Evolutionary conservation across 2,888 invertebrate species (phyloP).

Genomic region (Iselma pallidipennis): DNA sequence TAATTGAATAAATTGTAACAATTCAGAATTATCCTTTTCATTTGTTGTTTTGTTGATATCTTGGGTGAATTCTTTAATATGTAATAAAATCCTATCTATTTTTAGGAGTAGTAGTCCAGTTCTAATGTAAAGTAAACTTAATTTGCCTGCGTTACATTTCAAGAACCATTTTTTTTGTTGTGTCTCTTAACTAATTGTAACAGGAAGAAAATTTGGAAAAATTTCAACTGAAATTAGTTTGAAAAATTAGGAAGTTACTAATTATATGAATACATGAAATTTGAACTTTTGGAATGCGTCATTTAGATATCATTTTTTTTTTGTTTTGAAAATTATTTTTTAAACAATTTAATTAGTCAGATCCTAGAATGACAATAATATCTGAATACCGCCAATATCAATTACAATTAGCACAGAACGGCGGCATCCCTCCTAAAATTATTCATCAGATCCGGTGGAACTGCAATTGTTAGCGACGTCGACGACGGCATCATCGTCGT

Average conservation of each 20-base stretch:
- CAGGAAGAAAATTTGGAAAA: too few relatives aligned
- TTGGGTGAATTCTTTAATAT: not conserved
- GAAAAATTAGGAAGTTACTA: not conserved
- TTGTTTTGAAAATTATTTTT: not conserved
- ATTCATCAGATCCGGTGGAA: conserved; percentile 35
- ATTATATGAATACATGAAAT: not conserved
- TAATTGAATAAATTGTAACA: too few relatives aligned
- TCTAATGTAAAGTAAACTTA: too few relatives aligned
- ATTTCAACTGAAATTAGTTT: too few relatives aligned
- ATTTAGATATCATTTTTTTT: too few relatives aligned
- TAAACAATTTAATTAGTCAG: conserved; percentile 4
- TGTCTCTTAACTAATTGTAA: too few relatives aligned
- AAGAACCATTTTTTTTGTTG: too few relatives aligned
- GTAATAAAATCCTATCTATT: too few relatives aligned
- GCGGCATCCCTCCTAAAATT: conserved; percentile 24
- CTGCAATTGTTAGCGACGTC: conserved; percentile 26
- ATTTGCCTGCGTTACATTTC: too few relatives aligned
- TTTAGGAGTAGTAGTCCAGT: too few relatives aligned
- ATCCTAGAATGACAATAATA: not conserved
- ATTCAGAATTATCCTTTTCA: not conserved
- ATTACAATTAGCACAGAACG: conserved; percentile 24
- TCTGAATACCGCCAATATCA: conserved; percentile 17
- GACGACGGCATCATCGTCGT: not conserved
- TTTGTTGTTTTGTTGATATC: not conserved
- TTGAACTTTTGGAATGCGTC: not conserved